These are phyloP conservation scores for Anarsia innoxiella DNA, from an alignment of 2,888 invertebrate species.

Conservation along the genomic window DNA sequence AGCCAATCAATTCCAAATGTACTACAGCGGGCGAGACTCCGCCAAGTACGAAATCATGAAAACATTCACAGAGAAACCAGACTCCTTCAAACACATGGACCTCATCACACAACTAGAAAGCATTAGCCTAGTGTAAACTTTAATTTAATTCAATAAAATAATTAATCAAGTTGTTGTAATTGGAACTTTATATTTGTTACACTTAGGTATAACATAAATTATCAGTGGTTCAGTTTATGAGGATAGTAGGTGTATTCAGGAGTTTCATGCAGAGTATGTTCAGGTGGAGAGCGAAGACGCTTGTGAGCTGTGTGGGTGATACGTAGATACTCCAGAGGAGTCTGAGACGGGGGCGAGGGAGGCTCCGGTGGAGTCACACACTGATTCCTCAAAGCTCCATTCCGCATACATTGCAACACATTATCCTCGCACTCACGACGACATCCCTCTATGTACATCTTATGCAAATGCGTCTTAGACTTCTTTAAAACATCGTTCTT, in stretches of 20 bases:
- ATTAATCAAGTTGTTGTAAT: not conserved
- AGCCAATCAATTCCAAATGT: slow-evolving; percentile 89
- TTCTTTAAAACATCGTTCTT: slow-evolving; percentile 33
- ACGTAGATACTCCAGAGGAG: slow-evolving; percentile 37
- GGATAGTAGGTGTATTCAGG: slow-evolving; percentile 55
- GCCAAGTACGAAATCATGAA: slow-evolving; percentile 78
- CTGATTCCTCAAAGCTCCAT: slow-evolving; percentile 11
- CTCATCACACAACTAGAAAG: slow-evolving; percentile 84
- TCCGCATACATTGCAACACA: slow-evolving; percentile 21
- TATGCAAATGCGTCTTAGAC: slow-evolving; percentile 29
- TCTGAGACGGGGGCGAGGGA: no score
- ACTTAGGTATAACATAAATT: not conserved
- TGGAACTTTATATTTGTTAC: not conserved
- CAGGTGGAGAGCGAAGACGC: slow-evolving; percentile 6
- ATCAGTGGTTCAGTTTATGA: slow-evolving; percentile 44
- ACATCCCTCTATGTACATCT: slow-evolving; percentile 28
- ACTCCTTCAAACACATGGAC: slow-evolving; percentile 88
- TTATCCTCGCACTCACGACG: slow-evolving; percentile 25
- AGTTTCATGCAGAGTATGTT: slow-evolving; percentile 27
- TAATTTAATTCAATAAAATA: not conserved
- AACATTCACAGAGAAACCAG: slow-evolving; percentile 80
- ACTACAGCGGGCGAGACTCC: slow-evolving; percentile 81
- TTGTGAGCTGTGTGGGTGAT: slow-evolving; percentile 9
- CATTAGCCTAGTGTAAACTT: slow-evolving; percentile 49
- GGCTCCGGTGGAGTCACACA: no score